Conservation (phyloP, 2,113 vertebrate genomes). For the Chloropsis cyanopogon region DNA sequence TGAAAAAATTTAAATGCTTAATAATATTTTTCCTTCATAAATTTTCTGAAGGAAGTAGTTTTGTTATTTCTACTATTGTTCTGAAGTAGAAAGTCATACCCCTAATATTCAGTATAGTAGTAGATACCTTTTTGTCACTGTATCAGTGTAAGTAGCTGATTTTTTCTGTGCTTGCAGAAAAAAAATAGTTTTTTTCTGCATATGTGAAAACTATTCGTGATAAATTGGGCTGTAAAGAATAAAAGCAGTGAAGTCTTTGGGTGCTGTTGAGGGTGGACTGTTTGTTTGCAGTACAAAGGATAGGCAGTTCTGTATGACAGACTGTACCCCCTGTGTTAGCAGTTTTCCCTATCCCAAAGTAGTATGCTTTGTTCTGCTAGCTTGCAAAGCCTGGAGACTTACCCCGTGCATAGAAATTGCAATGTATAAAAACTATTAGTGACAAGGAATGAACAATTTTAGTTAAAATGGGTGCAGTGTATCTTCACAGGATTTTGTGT, state of each 20-base stretch:
- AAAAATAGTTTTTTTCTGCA: neutral
- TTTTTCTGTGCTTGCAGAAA: neutral
- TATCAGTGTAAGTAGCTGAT: neutral
- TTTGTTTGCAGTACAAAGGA: neutral
- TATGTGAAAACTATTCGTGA: neutral
- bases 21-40: neutral
- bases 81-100: neutral
- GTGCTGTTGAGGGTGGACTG: neutral
- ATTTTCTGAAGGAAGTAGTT: neutral
- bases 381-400: neutral
- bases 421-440: fast-evolving
- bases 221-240: neutral
- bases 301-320: neutral
- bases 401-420: fast-evolving
- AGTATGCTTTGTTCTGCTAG: neutral
- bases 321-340: neutral
- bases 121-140: neutral
- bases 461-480: neutral
- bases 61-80: neutral
- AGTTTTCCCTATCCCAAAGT: neutral
- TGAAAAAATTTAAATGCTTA: neutral
- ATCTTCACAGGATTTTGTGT: neutral
- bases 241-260: neutral
- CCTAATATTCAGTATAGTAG: neutral
- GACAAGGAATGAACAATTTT: neutral